These are phyloP conservation scores for Scaptodrosophila latifasciaeformis DNA, from an alignment of 2,888 invertebrate species.

Conservation along the genomic window DNA sequence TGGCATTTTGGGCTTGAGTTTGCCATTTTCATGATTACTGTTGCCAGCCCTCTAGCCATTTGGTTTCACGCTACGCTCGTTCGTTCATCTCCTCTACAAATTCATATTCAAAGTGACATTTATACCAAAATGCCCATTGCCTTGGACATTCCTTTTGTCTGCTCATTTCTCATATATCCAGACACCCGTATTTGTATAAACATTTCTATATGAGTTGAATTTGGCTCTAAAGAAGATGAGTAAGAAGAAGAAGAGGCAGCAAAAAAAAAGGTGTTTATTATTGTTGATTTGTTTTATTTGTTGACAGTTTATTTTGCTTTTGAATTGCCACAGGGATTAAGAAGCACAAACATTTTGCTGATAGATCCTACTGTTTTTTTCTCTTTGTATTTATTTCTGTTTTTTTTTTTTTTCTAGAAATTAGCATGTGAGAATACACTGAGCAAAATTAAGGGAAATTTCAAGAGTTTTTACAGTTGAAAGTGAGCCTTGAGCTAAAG, in stretches of 20 bases:
- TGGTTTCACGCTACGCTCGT: slow-evolving; percentile 60
- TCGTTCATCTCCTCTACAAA: slow-evolving; percentile 62
- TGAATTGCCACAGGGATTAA: slow-evolving; percentile 50
- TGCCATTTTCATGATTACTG: slow-evolving; percentile 21
- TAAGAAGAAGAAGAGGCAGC: no score
- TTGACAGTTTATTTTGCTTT: slow-evolving; percentile 70
- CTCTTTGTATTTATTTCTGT: neutral
- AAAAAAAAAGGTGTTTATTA: slow-evolving; percentile 64
- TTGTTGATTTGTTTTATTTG: slow-evolving; percentile 69
- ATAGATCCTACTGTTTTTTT: neutral
- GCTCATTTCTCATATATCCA: neutral
- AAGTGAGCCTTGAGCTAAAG: no score
- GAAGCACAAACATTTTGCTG: slow-evolving; percentile 27
- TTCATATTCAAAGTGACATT: slow-evolving; percentile 73
- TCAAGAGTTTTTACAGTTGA: neutral
- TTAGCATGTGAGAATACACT: slow-evolving; percentile 38
- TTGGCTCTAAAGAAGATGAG: no score
- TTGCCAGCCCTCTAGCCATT: slow-evolving; percentile 30
- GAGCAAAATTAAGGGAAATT: slow-evolving; percentile 11
- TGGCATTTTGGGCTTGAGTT: slow-evolving; percentile 2
- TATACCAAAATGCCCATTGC: slow-evolving; percentile 71
- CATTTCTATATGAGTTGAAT: no score
- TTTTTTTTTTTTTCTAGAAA: slow-evolving; percentile 23
- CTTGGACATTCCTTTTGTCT: slow-evolving; percentile 18
- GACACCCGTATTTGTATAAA: no score